phyloP scores from a whole-genome alignment of 37 sponge, comb jelly and placozoan genomes.

The Mnemiopsis leidyi region DNA sequence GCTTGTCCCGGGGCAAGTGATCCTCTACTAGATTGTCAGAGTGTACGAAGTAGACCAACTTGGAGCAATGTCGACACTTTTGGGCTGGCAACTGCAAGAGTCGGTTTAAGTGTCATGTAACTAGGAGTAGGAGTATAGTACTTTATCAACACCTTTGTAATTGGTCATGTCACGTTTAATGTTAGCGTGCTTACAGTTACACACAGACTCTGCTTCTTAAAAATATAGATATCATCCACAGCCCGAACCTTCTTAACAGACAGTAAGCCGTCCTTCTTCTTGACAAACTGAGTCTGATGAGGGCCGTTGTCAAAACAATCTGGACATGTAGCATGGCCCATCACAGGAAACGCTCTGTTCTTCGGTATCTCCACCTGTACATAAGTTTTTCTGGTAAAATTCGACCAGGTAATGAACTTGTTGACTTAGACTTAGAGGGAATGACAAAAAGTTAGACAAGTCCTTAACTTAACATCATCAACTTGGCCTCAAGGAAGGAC shows the following conservation, averaged over 20 bases:
- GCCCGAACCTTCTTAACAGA: slow-evolving; percentile 5
- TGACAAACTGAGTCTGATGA: background rate
- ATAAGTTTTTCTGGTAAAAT: too few species aligned
- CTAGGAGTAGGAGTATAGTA: too few species aligned
- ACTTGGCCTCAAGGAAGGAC: background rate
- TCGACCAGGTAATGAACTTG: too few species aligned
- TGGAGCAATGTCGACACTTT: slow-evolving; percentile 5
- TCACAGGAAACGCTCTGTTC: slow-evolving; percentile 50
- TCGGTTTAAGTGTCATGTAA: too few species aligned
- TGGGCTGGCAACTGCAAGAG: slow-evolving; percentile 27
- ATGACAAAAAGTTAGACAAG: too few species aligned
- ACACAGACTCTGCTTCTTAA: too few species aligned
- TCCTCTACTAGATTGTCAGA: background rate
- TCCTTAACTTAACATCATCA: too few species aligned
- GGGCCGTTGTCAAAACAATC: slow-evolving; percentile 54
- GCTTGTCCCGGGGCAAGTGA: background rate
- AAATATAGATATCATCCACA: too few species aligned
- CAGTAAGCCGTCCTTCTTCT: slow-evolving; percentile 1
- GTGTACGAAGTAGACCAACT: slow-evolving; percentile 8
- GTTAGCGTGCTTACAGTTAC: too few species aligned
- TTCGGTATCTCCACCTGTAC: slow-evolving; percentile 61
- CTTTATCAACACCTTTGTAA: too few species aligned
- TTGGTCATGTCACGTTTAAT: too few species aligned
- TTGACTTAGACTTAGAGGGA: too few species aligned
- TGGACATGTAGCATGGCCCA: slow-evolving; percentile 53